Base-by-base conservation (phyloP, 2,888 invertebrate species). In the Entomobrya proxima region DNA sequence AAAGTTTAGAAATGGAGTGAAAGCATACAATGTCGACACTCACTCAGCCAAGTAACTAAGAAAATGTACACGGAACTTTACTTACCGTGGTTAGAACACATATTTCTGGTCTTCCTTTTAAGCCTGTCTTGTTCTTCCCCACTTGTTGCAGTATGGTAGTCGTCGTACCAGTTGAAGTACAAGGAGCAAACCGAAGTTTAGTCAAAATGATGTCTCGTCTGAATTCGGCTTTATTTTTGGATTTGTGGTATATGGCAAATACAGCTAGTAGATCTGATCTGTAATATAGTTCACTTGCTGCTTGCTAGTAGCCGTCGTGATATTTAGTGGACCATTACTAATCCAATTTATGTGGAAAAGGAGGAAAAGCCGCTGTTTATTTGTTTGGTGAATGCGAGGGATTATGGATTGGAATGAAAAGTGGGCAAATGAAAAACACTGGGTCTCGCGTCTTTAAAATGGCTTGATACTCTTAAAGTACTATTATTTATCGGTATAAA, bases 61-160 rank as follows among this genome's bases (percentile, higher is more conserved):
- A 0, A 67, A 64, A 37, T 3, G 40, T 2, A 52, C 24, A 5
- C 18, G n/a, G 40, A 35, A 30, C 35, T 27, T 69, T 6, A 61
- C 84, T 84, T 72, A 84, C 84, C 84, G 58, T 77, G 84, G 58
- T 35, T 77, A 67, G 84, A 78, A 67, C 78, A 77, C 84, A 84
- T 84, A 78, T 84, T 78, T 84, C 52, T 52, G 35, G 58, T 9
- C 37, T 77, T 72, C 44, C 67, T 67, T 40, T 64, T 64, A 40
- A 40, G 21, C 24, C 35, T 64, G 3, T 18, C 72, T 50, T 35
- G 74, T 50, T 37, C 77, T 67, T 77, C 55, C 18, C 84, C 84
- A 84, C 84, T 84, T 84, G 84, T 84, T 84, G 84, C 84, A 77
- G 35, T 40, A 35, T 18, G 13, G 44, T 24, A n/a, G 50, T 32